phyloP scores from a whole-genome alignment of 2,797 vertebrate genomes.

The Gephyroberyx darwinii region DNA sequence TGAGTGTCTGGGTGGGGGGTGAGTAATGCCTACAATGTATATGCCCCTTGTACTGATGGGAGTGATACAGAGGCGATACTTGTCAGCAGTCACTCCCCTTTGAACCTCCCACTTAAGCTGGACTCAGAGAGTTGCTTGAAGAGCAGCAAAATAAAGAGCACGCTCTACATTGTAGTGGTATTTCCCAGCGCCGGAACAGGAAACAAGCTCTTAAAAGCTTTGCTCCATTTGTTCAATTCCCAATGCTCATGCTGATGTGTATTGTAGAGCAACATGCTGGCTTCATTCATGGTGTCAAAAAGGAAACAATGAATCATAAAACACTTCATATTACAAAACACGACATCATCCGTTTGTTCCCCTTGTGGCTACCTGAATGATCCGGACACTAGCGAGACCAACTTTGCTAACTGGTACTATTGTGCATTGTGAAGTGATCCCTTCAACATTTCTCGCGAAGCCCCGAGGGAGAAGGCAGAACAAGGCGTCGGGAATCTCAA shows the following conservation, averaged over 20 bases:
- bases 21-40: conserved; percentile 65
- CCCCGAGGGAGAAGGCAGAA: conserved; percentile 62
- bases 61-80: conserved; percentile 21
- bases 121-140: neutral
- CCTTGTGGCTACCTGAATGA: conserved; percentile 46
- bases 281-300: conserved; percentile 24
- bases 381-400: conserved; percentile 35
- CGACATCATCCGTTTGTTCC: conserved; percentile 31
- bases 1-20: conserved; percentile 22
- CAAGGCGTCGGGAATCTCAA: conserved; percentile 68
- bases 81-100: neutral
- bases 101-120: neutral
- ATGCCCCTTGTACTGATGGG: conserved; percentile 63
- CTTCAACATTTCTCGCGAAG: conserved; percentile 51
- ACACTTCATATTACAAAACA: conserved; percentile 43
- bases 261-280: conserved; percentile 22
- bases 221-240: too few relatives aligned
- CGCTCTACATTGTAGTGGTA: too few relatives aligned
- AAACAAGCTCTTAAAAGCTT: too few relatives aligned
- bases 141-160: neutral
- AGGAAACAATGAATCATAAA: conserved; percentile 11
- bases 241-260: conserved; percentile 12
- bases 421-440: conserved; percentile 57
- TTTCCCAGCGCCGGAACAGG: too few relatives aligned
- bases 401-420: conserved; percentile 53